phyloP scores from a whole-genome alignment of 1,140 invertebrate species.

The Sarcophaga peregrina region DNA sequence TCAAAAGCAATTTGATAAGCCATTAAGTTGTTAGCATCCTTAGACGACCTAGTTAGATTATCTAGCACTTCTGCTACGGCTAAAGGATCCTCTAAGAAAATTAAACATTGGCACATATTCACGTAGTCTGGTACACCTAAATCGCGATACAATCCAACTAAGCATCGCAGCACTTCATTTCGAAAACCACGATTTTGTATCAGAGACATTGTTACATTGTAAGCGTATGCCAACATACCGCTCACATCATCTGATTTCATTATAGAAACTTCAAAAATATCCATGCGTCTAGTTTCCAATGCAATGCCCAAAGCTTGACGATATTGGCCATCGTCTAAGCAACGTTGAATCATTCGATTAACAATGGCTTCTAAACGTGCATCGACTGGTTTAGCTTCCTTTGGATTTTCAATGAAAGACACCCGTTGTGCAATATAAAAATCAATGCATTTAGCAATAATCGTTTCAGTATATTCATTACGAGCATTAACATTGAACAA shows the following conservation, averaged over 20 bases:
- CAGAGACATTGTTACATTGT: slow-evolving; percentile 94
- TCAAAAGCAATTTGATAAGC: slow-evolving; percentile 99
- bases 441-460: slow-evolving; percentile 95
- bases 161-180: slow-evolving; percentile 85
- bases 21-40: slow-evolving; percentile 83
- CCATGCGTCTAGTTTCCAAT: slow-evolving; percentile 94
- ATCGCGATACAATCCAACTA: slow-evolving; percentile 91
- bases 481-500: slow-evolving; percentile 93
- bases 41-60: slow-evolving; percentile 82
- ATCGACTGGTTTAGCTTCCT: slow-evolving; percentile 81
- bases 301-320: slow-evolving; percentile 94
- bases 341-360: slow-evolving; percentile 96
- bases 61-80: slow-evolving; percentile 92
- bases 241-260: slow-evolving; percentile 90
- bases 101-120: slow-evolving; percentile 96
- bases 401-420: slow-evolving; percentile 72
- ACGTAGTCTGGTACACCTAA: slow-evolving; percentile 92
- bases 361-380: slow-evolving; percentile 92
- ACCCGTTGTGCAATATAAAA: slow-evolving; percentile 91
- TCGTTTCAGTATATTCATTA: slow-evolving; percentile 97
- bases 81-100: slow-evolving; percentile 93
- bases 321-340: slow-evolving; percentile 93
- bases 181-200: slow-evolving; percentile 94
- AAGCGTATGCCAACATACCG: slow-evolving; percentile 93
- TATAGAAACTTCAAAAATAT: slow-evolving; percentile 91